Conservation (phyloP, 2,888 invertebrate species). For the Timema podura region DNA sequence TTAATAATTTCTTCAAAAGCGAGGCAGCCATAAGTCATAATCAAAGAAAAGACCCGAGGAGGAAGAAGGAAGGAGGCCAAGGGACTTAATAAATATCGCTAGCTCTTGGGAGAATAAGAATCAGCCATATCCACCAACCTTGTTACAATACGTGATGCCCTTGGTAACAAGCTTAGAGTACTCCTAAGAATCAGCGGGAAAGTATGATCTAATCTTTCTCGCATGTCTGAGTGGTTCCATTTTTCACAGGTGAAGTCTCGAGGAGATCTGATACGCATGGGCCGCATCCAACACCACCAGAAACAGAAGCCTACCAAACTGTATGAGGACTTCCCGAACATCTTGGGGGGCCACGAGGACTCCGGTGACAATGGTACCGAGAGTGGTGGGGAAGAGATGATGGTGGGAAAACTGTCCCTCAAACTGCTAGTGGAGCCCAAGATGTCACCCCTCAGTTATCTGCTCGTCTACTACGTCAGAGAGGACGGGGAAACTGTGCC, state of each 20-base stretch:
- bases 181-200: no score
- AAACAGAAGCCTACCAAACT: slow-evolving; percentile 2
- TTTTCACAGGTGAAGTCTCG: slow-evolving; percentile 41
- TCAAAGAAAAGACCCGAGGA: no score
- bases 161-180: no score
- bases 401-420: slow-evolving; percentile 26
- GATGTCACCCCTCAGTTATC: slow-evolving; percentile 52
- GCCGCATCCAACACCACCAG: not conserved
- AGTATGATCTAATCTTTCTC: no score
- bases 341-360: slow-evolving; percentile 18
- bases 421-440: slow-evolving; percentile 47
- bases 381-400: not conserved
- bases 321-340: slow-evolving; percentile 16
- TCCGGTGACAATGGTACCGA: slow-evolving; percentile 2
- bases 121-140: no score
- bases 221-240: no score
- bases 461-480: slow-evolving; percentile 54
- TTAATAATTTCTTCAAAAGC: no score
- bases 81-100: no score
- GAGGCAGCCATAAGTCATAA: no score
- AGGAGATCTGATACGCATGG: slow-evolving; percentile 38
- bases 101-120: no score
- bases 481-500: slow-evolving; percentile 55
- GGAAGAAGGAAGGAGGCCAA: no score
- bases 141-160: no score